Evolutionary conservation across 2,797 vertebrate species (phyloP).

Genomic region (Pipistrellus kuhlii): DNA sequence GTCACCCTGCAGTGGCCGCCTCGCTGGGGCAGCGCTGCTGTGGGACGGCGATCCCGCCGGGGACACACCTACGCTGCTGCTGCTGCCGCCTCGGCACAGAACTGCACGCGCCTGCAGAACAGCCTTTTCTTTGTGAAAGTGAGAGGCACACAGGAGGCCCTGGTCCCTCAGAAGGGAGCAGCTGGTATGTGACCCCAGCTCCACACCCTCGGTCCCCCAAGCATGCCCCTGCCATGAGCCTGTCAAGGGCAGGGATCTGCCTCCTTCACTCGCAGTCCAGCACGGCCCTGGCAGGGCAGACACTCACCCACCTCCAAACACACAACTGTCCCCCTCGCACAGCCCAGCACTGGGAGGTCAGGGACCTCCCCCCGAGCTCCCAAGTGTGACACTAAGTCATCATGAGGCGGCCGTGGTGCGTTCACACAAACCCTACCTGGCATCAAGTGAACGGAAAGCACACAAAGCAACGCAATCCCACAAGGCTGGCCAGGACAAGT

Average conservation of each 20-base stretch:
- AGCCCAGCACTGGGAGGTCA: neutral
- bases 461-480: no score
- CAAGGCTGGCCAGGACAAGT: fast-evolving
- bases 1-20: no score
- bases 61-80: fast-evolving
- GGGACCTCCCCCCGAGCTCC: neutral
- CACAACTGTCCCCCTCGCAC: neutral
- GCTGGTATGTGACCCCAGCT: neutral
- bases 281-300: neutral
- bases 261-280: neutral
- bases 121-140: neutral
- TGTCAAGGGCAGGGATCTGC: neutral
- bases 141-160: neutral
- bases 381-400: neutral
- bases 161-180: neutral
- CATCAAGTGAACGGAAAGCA: fast-evolving
- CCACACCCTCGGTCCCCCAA: neutral
- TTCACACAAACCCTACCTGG: neutral
- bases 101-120: fast-evolving
- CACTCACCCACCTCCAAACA: neutral
- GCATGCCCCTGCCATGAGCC: neutral
- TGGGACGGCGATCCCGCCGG: fast-evolving
- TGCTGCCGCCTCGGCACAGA: neutral
- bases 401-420: fast-evolving
- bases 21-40: no score